Evolutionary conservation across 2,888 invertebrate species (phyloP).

Genomic region (Eupithecia dodoneata): DNA sequence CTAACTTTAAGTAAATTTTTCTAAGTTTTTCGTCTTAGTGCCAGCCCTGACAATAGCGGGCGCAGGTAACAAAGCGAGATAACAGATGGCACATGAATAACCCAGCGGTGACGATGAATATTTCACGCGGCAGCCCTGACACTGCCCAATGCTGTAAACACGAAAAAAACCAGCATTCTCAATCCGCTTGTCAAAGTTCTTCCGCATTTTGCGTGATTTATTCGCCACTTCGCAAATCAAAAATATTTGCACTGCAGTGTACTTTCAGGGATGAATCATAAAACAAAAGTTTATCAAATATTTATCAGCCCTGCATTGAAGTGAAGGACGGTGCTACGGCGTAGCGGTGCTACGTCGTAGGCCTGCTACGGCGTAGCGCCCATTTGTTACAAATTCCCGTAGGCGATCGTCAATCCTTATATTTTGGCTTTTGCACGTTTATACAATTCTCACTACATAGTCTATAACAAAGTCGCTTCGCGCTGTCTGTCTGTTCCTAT

Average conservation of each 20-base stretch:
- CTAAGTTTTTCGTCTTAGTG: neutral
- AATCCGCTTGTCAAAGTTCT: slow-evolving; percentile 2
- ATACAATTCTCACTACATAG: neutral
- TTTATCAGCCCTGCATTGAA: neutral
- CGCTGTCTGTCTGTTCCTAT: too few species aligned
- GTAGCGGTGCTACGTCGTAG: neutral
- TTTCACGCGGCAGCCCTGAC: slow-evolving; percentile 52
- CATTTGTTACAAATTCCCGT: neutral
- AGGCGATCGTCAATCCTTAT: neutral
- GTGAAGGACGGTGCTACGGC: neutral
- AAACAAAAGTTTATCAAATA: slow-evolving; percentile 20
- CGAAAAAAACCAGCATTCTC: slow-evolving; percentile 3
- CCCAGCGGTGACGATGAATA: slow-evolving; percentile 60
- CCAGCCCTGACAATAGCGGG: slow-evolving; percentile 25
- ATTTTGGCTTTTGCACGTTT: neutral
- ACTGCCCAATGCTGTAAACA: slow-evolving; percentile 6
- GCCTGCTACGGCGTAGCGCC: neutral
- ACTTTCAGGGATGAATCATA: slow-evolving; percentile 8
- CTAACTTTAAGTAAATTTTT: neutral
- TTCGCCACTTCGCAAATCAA: neutral
- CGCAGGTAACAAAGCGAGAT: slow-evolving; percentile 60
- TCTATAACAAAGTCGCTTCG: too few species aligned
- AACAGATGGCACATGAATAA: slow-evolving; percentile 69
- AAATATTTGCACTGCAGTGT: slow-evolving; percentile 8
- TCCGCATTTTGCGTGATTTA: neutral